phyloP scores from a whole-genome alignment of 2,113 vertebrate species.

The Anthoscopus minutus region DNA sequence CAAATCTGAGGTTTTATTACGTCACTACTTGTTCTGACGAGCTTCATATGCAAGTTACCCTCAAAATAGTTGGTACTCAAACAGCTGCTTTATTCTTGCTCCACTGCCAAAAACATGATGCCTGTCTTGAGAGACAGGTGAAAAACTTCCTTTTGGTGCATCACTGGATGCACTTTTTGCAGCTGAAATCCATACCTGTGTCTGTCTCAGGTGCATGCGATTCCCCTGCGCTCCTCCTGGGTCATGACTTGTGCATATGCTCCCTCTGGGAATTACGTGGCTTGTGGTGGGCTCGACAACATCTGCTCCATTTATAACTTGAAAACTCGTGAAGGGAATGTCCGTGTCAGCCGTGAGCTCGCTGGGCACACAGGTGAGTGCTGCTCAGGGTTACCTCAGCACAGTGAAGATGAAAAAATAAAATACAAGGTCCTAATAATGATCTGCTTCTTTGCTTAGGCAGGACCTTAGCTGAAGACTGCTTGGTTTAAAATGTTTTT shows the following conservation, averaged over 20 bases:
- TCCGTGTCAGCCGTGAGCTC: slow-evolving; percentile 95
- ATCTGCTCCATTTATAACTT: slow-evolving; percentile 99
- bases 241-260: slow-evolving; percentile 99
- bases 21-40: neutral
- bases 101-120: neutral
- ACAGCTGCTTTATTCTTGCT: neutral
- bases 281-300: slow-evolving; percentile 97
- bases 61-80: neutral
- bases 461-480: neutral
- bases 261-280: slow-evolving; percentile 97
- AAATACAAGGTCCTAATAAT: neutral
- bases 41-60: neutral
- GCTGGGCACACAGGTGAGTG: slow-evolving; percentile 93
- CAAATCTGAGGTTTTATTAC: neutral
- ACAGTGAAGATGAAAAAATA: neutral
- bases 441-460: accelerated
- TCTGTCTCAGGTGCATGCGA: slow-evolving; percentile 87
- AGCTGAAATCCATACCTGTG: accelerated
- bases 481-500: neutral
- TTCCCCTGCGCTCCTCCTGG: slow-evolving; percentile 97
- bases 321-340: slow-evolving; percentile 98
- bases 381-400: neutral
- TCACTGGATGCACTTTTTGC: neutral
- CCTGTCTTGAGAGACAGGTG: neutral
- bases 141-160: neutral